These are phyloP conservation scores for Cirrhinus mrigala DNA, from an alignment of 2,797 vertebrate species.

Conservation along the genomic window DNA sequence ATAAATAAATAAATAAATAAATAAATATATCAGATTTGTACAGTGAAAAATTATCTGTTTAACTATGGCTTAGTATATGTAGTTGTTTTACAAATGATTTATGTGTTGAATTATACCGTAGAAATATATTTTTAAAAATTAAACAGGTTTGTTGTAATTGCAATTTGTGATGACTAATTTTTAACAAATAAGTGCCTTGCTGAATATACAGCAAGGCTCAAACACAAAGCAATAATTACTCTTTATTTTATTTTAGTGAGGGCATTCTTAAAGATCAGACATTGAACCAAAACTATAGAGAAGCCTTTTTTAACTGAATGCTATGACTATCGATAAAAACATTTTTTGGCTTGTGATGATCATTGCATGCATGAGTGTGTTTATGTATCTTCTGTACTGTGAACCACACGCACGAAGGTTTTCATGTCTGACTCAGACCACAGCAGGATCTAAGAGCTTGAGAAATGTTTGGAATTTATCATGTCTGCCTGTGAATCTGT, in stretches of 20 bases:
- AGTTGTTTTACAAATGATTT: not conserved
- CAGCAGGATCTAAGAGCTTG: slow-evolving; percentile 58
- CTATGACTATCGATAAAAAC: not conserved
- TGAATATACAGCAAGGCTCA: no score
- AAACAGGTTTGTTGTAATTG: no score
- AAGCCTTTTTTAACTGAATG: not conserved
- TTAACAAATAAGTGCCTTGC: not conserved
- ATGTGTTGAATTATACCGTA: not conserved
- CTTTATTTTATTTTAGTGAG: no score
- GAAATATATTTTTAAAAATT: not conserved
- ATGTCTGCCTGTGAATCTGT: slow-evolving; percentile 66
- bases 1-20: no score
- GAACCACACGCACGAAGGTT: slow-evolving; percentile 13
- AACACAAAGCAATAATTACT: not conserved
- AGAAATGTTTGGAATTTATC: slow-evolving; percentile 73
- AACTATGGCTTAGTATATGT: not conserved
- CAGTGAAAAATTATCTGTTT: not conserved
- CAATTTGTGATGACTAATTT: no score
- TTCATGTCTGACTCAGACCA: slow-evolving; percentile 14
- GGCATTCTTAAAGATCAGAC: slow-evolving; percentile 30
- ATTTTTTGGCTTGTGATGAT: not conserved
- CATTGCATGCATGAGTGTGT: slow-evolving; percentile 1
- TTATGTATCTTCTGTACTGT: slow-evolving; percentile 16
- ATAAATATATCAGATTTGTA: not conserved
- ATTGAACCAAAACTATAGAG: not conserved